These are phyloP conservation scores for Parnassius smintheus DNA, from an alignment of 2,888 invertebrate genomes.

Conservation along the genomic window DNA sequence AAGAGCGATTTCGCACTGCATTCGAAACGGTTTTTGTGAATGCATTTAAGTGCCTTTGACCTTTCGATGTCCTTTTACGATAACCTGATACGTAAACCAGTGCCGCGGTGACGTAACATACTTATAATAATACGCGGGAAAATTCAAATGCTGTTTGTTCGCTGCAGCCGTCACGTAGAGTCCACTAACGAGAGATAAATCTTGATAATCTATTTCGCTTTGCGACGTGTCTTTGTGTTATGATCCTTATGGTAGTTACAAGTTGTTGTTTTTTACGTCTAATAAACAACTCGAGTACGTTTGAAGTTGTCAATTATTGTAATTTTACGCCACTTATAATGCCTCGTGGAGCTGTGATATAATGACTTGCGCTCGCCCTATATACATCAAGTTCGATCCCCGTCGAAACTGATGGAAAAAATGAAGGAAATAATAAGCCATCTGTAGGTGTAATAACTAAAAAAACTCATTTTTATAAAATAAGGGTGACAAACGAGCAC, in stretches of 20 bases:
- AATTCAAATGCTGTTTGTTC: slow-evolving; percentile 22
- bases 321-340: not conserved
- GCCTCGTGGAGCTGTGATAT: no score
- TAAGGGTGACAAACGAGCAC: no score
- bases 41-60: slow-evolving; percentile 31
- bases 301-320: slow-evolving; percentile 1
- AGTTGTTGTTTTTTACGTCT: slow-evolving; percentile 2
- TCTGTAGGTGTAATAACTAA: no score
- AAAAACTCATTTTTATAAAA: no score
- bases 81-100: slow-evolving; percentile 38
- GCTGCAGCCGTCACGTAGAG: slow-evolving; percentile 21
- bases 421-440: no score
- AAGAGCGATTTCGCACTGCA: slow-evolving; percentile 1
- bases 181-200: not conserved
- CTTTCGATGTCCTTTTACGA: slow-evolving; percentile 42
- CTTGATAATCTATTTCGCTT: slow-evolving; percentile 21
- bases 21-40: slow-evolving; percentile 15
- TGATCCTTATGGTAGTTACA: slow-evolving; percentile 11
- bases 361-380: no score
- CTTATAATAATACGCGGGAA: slow-evolving; percentile 24
- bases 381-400: no score
- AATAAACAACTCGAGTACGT: slow-evolving; percentile 10
- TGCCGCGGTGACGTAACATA: slow-evolving; percentile 40
- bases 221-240: slow-evolving; percentile 20
- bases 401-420: no score